Conservation (phyloP, 1,140 invertebrate genomes). For the Danaus melanippus region DNA sequence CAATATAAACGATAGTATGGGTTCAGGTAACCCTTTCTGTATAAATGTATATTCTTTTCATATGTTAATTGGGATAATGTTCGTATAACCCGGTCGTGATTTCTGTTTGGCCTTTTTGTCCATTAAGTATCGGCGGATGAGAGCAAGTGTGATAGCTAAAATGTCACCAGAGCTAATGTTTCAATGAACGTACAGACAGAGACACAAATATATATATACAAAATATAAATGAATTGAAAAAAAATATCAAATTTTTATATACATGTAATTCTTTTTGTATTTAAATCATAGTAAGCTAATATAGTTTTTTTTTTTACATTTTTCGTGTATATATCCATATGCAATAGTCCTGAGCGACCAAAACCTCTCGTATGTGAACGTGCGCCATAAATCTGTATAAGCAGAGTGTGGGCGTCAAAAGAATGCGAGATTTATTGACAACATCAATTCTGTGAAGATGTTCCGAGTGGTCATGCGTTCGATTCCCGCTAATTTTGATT, state of each 20-base stretch:
- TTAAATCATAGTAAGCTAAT: not conserved
- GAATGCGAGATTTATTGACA: constrained; percentile 46
- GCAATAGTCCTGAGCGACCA: too few relatives aligned
- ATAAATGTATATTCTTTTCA: too few relatives aligned
- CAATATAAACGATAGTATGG: too few relatives aligned
- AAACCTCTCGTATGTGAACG: constrained; percentile 9
- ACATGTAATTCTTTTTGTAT: not conserved
- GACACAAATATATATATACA: not conserved
- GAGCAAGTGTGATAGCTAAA: constrained; percentile 17
- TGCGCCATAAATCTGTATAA: constrained; percentile 48
- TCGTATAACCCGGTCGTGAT: too few relatives aligned
- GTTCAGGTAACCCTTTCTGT: too few relatives aligned
- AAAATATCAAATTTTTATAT: not conserved
- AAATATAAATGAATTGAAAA: too few relatives aligned
- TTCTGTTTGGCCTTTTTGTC: too few relatives aligned
- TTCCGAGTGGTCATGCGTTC: constrained; percentile 31
- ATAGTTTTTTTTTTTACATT: not conserved
- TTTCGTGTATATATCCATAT: too few relatives aligned
- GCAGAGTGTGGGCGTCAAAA: constrained; percentile 53
- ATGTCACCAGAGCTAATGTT: constrained; percentile 20
- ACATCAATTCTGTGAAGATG: constrained; percentile 53
- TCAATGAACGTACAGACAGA: constrained; percentile 16
- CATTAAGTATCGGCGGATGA: too few relatives aligned
- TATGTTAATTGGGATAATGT: too few relatives aligned
- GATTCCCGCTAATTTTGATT: constrained; percentile 34